phyloP scores from a whole-genome alignment of 2,113 vertebrate species.

The Meriones unguiculatus region DNA sequence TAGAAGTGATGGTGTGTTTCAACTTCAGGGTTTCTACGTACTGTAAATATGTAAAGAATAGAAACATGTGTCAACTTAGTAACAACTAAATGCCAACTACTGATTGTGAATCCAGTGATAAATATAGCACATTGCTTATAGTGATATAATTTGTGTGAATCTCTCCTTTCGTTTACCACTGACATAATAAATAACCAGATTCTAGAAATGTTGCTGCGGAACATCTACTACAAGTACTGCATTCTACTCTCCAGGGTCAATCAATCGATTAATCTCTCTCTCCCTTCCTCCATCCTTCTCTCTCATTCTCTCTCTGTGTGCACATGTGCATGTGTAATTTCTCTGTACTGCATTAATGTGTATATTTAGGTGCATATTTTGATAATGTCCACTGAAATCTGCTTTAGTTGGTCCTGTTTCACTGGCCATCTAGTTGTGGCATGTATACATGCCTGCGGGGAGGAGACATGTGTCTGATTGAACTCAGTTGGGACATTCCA shows the following conservation, averaged over 20 bases:
- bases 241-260: neutral
- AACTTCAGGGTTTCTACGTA: neutral
- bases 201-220: conserved; percentile 5
- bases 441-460: neutral
- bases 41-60: neutral
- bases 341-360: neutral
- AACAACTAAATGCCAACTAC: neutral
- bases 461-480: neutral
- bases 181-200: neutral
- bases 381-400: neutral
- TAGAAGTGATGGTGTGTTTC: neutral
- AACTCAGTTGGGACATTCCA: neutral
- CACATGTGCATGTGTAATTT: neutral
- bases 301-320: neutral
- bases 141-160: neutral
- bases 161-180: neutral
- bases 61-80: neutral
- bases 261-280: neutral
- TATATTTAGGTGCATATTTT: neutral
- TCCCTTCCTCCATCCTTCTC: neutral
- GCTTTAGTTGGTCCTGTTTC: neutral
- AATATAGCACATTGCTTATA: neutral
- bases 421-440: neutral
- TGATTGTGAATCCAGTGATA: neutral
- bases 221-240: neutral